Evolutionary conservation across 2,113 vertebrate species (phyloP).

Genomic region (Patagioenas fasciata): DNA sequence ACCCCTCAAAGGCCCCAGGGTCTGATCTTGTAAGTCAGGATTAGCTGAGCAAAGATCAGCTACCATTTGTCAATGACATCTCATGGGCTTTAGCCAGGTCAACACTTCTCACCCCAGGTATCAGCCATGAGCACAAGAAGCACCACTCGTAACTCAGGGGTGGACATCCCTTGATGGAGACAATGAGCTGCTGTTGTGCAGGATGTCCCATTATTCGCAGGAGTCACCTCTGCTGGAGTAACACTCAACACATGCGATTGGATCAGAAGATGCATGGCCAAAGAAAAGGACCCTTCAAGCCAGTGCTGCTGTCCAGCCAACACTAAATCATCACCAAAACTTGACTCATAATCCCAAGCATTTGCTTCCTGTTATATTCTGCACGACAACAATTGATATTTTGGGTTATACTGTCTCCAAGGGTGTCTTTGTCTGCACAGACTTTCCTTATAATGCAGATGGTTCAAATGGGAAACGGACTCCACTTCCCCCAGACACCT

Average conservation of each 20-base stretch:
- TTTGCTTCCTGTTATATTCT: not conserved
- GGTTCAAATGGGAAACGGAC: not conserved
- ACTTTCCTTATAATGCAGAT: not conserved
- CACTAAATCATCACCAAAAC: not conserved
- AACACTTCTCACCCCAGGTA: not conserved
- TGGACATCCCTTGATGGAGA: fast-evolving
- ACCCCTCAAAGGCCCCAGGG: not conserved
- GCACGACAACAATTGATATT: not conserved
- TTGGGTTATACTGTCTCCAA: not conserved
- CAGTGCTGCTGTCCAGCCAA: not conserved
- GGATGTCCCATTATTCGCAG: not conserved
- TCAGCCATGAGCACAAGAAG: not conserved
- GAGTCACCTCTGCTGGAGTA: not conserved
- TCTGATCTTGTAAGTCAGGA: not conserved
- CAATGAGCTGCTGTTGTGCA: fast-evolving
- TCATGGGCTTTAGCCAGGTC: not conserved
- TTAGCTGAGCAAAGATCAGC: not conserved
- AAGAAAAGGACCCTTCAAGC: not conserved
- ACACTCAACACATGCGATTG: not conserved
- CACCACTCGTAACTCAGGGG: not conserved
- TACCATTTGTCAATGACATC: not conserved
- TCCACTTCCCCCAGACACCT: not conserved
- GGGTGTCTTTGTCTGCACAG: fast-evolving
- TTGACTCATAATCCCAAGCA: not conserved
- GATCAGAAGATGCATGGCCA: not conserved